Conservation (phyloP, 2,113 vertebrate genomes). For the Chiloscyllium plagiosum region DNA sequence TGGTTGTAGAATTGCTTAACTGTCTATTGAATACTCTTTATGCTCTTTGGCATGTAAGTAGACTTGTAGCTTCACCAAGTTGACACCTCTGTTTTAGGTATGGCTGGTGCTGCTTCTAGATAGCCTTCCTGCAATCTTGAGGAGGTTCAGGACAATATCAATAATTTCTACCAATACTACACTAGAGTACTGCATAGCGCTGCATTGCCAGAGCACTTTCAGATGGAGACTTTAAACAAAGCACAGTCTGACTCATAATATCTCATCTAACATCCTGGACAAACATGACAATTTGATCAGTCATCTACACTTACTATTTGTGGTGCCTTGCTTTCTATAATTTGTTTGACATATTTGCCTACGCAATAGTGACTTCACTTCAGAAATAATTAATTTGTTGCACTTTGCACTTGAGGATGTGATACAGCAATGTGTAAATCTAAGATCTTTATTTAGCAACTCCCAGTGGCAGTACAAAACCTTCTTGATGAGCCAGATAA, state of each 20-base stretch:
- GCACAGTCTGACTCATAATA: neutral
- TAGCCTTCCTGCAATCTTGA: too few relatives aligned
- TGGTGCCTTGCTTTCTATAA: neutral
- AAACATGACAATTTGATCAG: neutral
- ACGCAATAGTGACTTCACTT: neutral
- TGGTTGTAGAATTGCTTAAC: too few relatives aligned
- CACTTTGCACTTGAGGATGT: neutral
- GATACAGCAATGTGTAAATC: neutral
- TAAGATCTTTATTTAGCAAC: neutral
- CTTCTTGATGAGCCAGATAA: neutral
- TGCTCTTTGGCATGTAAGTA: too few relatives aligned
- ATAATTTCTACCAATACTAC: neutral
- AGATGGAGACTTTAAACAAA: neutral
- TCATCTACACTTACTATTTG: neutral
- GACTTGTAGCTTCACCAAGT: too few relatives aligned
- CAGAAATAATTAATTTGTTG: neutral
- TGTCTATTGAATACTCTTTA: too few relatives aligned
- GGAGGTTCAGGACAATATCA: neutral
- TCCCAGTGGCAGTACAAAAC: neutral
- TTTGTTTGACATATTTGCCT: neutral
- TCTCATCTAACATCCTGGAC: neutral
- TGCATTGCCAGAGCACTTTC: neutral
- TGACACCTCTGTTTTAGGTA: too few relatives aligned
- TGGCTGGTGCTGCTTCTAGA: too few relatives aligned
- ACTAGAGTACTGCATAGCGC: neutral